Base-by-base conservation (phyloP, 1,140 invertebrate genomes). In the Drosophila pachea region DNA sequence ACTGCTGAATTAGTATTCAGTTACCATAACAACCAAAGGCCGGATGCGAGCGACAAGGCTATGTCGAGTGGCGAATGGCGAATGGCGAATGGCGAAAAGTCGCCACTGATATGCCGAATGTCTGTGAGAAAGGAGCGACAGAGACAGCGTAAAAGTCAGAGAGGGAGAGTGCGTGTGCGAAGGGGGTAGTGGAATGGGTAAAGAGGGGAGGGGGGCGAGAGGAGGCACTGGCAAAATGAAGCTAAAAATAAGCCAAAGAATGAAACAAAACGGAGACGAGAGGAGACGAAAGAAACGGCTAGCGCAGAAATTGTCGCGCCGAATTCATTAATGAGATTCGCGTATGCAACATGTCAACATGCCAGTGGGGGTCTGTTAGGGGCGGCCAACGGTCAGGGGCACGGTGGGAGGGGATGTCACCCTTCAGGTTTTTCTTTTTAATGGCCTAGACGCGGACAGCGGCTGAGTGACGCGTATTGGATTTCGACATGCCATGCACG, bases 401-500 rank as follows among this genome's bases (percentile, higher is more conserved):
- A 32, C 5, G 35, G 58, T 11, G 45, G 38, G 36, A 6, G n/a
- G 35, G 11, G 49, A 7, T 53, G 52, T 35, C 61, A 69, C 67
- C 67, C 67, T 65, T 65, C 62, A 69, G 67, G 55, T 67, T 72
- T 72, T 43, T 43, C 36, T 58, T 58, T 72, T 72, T 72, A 72
- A 72, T 68, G 69, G 68, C 55, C 68, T 67, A 66, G 68, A 55
- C 62, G 48, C 54, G 53, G 47, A 43, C 52, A 64, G 52, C 50
- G 74, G 36, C 45, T 52, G 74, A 73, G 68, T 78, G 78, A 78
- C 75, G 73, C 73, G 79, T 84, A 83, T 83, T 83, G 79, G 79
- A 84, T 83, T 83, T 83, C 79, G 82, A 73, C 78, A 83, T 83
- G 78, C 78, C 38, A 82, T 77, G 78, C 78, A 83, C 59, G 72